Conservation (phyloP, 2,797 vertebrate species). For the Crenichthys baileyi region DNA sequence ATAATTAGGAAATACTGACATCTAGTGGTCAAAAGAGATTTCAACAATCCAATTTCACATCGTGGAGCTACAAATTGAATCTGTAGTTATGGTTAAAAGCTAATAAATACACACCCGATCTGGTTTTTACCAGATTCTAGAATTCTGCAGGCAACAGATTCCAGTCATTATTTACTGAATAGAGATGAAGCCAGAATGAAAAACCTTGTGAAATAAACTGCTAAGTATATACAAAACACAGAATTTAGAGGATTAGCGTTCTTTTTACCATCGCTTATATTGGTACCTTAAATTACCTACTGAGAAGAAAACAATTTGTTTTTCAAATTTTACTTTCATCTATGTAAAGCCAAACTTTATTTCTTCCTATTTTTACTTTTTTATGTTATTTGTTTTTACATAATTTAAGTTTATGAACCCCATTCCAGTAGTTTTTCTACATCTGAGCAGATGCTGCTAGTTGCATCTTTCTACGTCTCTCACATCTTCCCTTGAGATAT, state of each 20-base stretch:
- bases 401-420: constrained; percentile 20
- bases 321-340: neutral
- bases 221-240: no score
- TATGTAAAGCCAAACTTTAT: neutral
- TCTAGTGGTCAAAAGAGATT: neutral
- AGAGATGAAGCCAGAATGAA: no score
- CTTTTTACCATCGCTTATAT: neutral
- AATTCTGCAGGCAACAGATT: neutral
- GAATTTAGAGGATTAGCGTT: neutral
- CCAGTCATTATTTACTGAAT: neutral
- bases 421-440: neutral
- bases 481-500: neutral
- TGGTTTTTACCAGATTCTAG: neutral
- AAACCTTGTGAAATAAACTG: no score
- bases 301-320: neutral
- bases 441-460: neutral
- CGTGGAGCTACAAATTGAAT: no score
- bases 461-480: neutral
- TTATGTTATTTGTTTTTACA: neutral
- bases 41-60: no score
- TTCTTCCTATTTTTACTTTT: neutral
- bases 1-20: neutral
- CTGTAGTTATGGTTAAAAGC: neutral
- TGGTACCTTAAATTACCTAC: neutral
- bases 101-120: no score